A percentile compares a stretch with the other conserved stretches of the same genome.
phyloP scores from a whole-genome alignment of 2,797 vertebrate genomes.

The Pipistrellus kuhlii region DNA sequence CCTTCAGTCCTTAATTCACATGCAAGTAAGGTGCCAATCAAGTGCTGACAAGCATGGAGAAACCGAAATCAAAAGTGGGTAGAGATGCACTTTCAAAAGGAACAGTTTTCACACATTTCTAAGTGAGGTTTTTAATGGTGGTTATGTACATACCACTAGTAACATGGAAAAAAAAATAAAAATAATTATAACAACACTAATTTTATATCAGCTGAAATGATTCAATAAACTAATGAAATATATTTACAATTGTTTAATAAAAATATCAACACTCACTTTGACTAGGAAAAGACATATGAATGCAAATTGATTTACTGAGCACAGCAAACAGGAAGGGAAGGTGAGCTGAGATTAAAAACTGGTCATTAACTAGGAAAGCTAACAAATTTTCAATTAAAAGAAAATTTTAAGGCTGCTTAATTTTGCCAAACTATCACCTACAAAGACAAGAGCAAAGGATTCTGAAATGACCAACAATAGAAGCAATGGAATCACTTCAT shows the following conservation, averaged over 20 bases:
- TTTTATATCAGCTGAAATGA: constrained; percentile 51
- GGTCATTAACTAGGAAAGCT: not conserved
- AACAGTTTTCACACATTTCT: constrained; percentile 81
- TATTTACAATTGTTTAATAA: constrained; percentile 39
- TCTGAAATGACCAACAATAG: constrained; percentile 38
- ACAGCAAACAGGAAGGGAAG: not conserved
- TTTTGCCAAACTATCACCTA: constrained; percentile 57
- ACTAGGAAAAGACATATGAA: constrained; percentile 19
- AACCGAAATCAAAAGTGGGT: constrained; percentile 81
- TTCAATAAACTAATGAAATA: constrained; percentile 55
- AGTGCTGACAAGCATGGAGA: constrained; percentile 84
- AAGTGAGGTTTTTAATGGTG: constrained; percentile 72
- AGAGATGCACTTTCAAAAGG: constrained; percentile 76
- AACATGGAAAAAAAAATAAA: constrained; percentile 58
- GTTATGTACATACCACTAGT: constrained; percentile 66
- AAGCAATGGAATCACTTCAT: constrained; percentile 36
- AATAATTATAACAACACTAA: constrained; percentile 46
- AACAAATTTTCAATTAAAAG: constrained; percentile 46
- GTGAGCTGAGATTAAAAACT: not conserved
- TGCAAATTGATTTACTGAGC: not conserved
- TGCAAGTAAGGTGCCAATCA: constrained; percentile 85
- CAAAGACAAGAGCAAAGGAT: constrained; percentile 52
- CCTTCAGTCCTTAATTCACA: constrained; percentile 83
- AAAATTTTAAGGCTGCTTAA: not conserved
- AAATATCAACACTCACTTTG: constrained; percentile 10